Base-by-base conservation (phyloP, 2,888 invertebrate genomes). In the Oxyteleia sp. region DNA sequence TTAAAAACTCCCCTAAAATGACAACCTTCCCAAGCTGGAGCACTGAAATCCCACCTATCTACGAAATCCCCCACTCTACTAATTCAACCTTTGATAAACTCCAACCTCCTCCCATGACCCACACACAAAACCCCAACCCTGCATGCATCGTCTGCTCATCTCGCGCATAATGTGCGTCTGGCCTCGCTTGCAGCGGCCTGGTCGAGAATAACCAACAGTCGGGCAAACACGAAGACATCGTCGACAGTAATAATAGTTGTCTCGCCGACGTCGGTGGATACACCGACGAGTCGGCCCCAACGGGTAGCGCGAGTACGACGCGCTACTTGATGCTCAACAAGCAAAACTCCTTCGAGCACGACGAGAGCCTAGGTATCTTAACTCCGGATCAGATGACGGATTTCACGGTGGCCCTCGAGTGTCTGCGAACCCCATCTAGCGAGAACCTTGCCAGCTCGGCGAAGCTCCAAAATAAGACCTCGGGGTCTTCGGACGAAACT, bases 341-440 rank as follows among this genome's bases (percentile, higher is more conserved):
- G 92, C 96, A 97, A 91, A 96, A 97, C 91, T 98, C 97, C 1
- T 95, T 97, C 88, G 97, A 96, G 87, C 94, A 95, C 90, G 96
- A 97, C 90, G 97, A 98, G 91, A 97, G 97, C 89, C 94, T 98
- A 87, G 98, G 98, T 4, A 98, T 98, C 88, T 94, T 98, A 83
- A 97, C 98, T 8, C 97, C 98, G 0, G 97, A 97, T 94, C 97
- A 98, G 93, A 97, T 98, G 97, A 93, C 94, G 82, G 96, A 97
- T 89, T 95, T 95, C 89, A 95, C 93, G 4, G 89, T 95, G 85
- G 95, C 95, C 86, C 94, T 95, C 86, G 94, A 95, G 87, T 95
- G 95, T 89, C 94, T 95, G 85, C 95, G 95, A 93, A 95, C 96
- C 68, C 95, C 96, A 57, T 95, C 95, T 83, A 95, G 95, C 84